phyloP scores from a whole-genome alignment of 2,113 vertebrate genomes.

The Bambusicola thoracicus region DNA sequence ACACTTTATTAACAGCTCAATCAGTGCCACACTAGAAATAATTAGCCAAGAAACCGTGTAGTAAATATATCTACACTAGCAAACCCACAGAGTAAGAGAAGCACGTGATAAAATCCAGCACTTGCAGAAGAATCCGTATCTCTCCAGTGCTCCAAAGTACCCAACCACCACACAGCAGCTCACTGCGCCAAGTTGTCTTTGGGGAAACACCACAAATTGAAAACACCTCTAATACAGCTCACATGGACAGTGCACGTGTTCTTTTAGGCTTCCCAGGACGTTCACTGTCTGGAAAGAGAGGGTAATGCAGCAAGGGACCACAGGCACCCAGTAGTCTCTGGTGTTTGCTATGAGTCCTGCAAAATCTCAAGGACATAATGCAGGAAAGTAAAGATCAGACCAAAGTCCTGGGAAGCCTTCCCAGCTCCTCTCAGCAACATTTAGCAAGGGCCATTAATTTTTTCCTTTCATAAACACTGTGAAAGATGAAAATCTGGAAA shows the following conservation, averaged over 20 bases:
- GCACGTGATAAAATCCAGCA: background rate
- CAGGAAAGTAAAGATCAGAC: background rate
- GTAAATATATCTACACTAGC: conserved; percentile 69
- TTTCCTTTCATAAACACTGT: conserved; percentile 57
- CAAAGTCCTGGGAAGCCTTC: conserved; percentile 3
- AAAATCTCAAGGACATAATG: background rate
- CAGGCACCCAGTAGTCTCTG: accelerated
- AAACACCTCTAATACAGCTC: accelerated
- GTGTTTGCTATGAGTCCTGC: background rate
- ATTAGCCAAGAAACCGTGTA: conserved; percentile 74
- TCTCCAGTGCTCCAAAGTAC: background rate
- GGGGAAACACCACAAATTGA: background rate
- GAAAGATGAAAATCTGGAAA: conserved; percentile 49
- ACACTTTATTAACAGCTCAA: conserved; percentile 90
- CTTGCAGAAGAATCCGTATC: background rate
- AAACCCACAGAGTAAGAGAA: conserved; percentile 64
- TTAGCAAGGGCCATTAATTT: conserved; percentile 39
- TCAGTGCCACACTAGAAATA: conserved; percentile 79
- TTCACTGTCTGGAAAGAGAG: background rate
- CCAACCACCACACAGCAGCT: background rate
- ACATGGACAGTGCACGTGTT: accelerated
- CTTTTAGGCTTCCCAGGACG: background rate
- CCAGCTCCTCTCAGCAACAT: background rate
- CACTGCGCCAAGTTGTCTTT: background rate
- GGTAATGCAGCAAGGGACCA: accelerated